These are phyloP conservation scores for Philantomba maxwellii DNA, from an alignment of 2,113 vertebrate genomes.

Conservation along the genomic window DNA sequence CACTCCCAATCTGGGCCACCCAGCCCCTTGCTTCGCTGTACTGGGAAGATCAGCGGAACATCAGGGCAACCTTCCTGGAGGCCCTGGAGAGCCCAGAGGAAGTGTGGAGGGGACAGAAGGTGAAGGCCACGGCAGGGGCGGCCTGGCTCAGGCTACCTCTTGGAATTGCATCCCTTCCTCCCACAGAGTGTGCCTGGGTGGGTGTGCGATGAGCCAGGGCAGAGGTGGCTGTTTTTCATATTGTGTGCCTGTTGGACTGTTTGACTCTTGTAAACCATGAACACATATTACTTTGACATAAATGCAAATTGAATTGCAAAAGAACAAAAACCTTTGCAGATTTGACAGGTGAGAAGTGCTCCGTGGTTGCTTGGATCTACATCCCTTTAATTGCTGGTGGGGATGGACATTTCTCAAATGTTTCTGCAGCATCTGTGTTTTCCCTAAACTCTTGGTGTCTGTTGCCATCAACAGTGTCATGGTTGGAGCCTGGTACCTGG, in stretches of 20 bases:
- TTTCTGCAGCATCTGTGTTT: background rate
- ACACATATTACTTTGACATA: background rate
- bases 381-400: background rate
- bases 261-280: background rate
- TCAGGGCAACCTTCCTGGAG: background rate
- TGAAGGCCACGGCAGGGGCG: background rate
- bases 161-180: background rate
- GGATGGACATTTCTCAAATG: background rate
- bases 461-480: background rate
- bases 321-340: background rate
- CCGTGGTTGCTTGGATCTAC: background rate
- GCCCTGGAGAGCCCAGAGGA: background rate
- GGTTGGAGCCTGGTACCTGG: background rate
- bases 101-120: background rate
- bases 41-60: background rate
- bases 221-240: background rate
- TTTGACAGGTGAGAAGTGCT: background rate
- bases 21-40: background rate
- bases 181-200: too few species aligned
- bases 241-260: background rate
- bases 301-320: background rate
- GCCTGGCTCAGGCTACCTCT: background rate
- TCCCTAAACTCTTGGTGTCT: background rate
- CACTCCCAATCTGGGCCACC: too few species aligned
- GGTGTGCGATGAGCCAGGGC: background rate